Conservation (phyloP, 2,113 vertebrate species). For the Emydura subglobosa region DNA sequence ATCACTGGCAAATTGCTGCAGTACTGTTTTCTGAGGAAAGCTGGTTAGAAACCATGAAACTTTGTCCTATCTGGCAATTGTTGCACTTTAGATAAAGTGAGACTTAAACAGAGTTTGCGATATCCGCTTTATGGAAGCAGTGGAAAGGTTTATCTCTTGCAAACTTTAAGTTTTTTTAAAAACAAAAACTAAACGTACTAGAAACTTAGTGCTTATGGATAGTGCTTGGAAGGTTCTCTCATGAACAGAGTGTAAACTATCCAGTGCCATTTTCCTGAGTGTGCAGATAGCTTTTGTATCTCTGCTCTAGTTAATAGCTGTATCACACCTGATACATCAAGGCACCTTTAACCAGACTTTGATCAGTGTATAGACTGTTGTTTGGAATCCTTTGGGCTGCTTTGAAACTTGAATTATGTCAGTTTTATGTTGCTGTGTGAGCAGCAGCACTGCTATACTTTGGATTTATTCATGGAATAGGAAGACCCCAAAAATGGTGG, state of each 20-base stretch:
- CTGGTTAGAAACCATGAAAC: neutral
- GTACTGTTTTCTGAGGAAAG: too few species aligned
- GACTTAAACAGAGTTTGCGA: neutral
- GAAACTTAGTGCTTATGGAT: neutral
- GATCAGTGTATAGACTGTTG: neutral
- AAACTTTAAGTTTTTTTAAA: neutral
- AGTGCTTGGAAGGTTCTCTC: neutral
- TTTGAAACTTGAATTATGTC: neutral
- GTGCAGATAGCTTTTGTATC: neutral
- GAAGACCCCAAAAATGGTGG: neutral
- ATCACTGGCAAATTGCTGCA: neutral
- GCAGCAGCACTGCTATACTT: neutral
- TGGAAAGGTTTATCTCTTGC: neutral
- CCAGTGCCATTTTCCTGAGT: neutral
- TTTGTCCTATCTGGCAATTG: neutral
- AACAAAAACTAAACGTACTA: too few species aligned
- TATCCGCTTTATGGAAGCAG: neutral
- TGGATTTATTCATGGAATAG: neutral
- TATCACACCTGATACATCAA: neutral
- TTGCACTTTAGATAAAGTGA: neutral
- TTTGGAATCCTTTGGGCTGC: neutral
- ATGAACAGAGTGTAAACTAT: neutral
- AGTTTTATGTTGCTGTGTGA: neutral
- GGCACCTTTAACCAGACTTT: neutral
- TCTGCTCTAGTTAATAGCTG: neutral